Conservation (phyloP, 1,140 invertebrate species). For the Cotesia vestalis region DNA sequence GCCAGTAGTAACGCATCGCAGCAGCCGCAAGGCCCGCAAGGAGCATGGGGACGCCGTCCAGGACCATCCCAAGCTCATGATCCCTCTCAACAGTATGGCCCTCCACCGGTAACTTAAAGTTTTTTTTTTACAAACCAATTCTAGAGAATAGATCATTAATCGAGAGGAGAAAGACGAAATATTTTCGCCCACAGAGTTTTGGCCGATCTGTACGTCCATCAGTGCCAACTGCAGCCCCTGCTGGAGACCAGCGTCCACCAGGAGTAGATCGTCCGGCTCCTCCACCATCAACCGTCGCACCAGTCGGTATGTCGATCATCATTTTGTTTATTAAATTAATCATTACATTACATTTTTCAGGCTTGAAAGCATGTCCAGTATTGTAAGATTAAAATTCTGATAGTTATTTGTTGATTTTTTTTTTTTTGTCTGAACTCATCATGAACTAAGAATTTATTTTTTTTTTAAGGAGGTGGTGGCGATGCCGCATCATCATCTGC, state of each 20-base stretch:
- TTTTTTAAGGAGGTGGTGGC: neutral
- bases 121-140: too few relatives aligned
- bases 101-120: conserved; percentile 10
- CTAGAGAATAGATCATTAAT: neutral
- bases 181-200: conserved; percentile 11
- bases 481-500: conserved; percentile 24
- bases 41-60: conserved; percentile 23
- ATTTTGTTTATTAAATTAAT: neutral
- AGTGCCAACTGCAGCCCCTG: neutral
- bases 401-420: neutral
- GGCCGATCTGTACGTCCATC: neutral
- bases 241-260: neutral
- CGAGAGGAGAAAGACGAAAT: conserved; percentile 21
- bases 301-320: conserved; percentile 1
- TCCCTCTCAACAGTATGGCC: neutral
- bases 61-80: conserved; percentile 7
- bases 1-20: neutral
- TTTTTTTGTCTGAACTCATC: neutral
- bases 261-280: neutral
- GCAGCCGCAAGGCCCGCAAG: conserved; percentile 4
- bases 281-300: neutral
- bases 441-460: neutral
- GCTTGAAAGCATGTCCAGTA: too few relatives aligned
- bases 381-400: neutral
- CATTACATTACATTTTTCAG: neutral